Base-by-base conservation (phyloP, 2,113 vertebrate genomes). In the Gallinago paraguaiae region DNA sequence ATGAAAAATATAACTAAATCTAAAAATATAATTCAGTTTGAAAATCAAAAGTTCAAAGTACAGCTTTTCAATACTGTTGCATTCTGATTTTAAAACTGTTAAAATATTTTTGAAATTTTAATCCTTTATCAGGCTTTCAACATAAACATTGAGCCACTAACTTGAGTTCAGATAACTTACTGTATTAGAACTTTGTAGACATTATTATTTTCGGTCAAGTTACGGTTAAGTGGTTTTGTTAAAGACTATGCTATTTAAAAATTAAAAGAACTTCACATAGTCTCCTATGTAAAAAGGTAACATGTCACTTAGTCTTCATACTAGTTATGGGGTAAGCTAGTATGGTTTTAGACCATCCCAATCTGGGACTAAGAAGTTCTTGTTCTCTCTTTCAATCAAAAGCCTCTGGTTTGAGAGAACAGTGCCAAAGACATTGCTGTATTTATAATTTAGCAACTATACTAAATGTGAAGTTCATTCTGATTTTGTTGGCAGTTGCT, bases 361-460 rank as follows among this genome's bases (percentile, higher is more conserved):
- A 4, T 63, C 68, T 43, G 10, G 28, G 20, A 70, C 33, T 35
- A 68, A 74, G 74, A 86, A 41, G 31, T 87, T 97, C 45, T 89
- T 88, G 22, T 57, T 85, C 56, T 60, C 39, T 83, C 75, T 94
- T 63, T 89, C 56, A 93, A 24, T 16, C 18, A 75, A 25, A 35
- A 19, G 14, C 9, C 33, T 86, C 20, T 50, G 24, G 80, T 72
- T 93, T 89, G 67, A 88, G 50, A 94, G 64, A 88, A 68, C 0
- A 68, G 41, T 43, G 71, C 51, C 82, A 93, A 89, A 84, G 41
- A 65, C 31, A 22, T 53, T 56, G 43, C 31, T 87, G 41, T 71
- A 76, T 93, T 94, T 92, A 48, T 78, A 86, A 87, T 56, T 94
- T 85, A 92, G 33, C 35, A 89, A 56, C 30, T 65, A 51, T 51